Percentiles rank a stretch among this genome's conserved stretches.
Conservation (phyloP, 2,113 vertebrate species). For the Bos taurus region ARS-UCD2.0 NC_037350.1:29895001-29895500, state of each 20-base stretch:
- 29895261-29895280: not conserved
- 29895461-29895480: not conserved
- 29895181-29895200: not conserved
- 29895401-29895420: not conserved
- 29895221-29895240: not conserved
- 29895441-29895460: not conserved
- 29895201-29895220: not conserved
- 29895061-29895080: not conserved
- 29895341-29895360: not conserved
- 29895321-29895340: not conserved
- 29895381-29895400: not conserved
- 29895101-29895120: not conserved
- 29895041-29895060: not conserved
- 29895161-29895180: not conserved
- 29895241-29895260: not conserved
- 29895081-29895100: not conserved
- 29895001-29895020: not conserved
- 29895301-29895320: not conserved
- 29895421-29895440: not conserved
- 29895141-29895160: not conserved
- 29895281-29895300: not conserved
- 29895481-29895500: not conserved
- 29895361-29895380: not conserved
- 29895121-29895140: not conserved
- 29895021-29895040: not conserved